Conservation (phyloP, 1,140 invertebrate genomes). For the Orius laevigatus region DNA sequence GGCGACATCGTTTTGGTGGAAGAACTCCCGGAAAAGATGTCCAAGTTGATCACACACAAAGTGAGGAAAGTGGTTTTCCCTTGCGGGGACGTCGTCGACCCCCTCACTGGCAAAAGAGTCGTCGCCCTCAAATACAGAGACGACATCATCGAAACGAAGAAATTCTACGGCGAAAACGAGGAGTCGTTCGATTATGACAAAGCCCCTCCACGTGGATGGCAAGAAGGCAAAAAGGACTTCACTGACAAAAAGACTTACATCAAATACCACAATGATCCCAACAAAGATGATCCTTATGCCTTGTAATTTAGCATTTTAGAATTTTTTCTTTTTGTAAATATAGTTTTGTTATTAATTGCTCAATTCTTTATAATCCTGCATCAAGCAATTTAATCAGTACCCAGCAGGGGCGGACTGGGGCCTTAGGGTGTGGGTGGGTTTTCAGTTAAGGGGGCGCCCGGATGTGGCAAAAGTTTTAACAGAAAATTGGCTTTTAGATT, state of each 20-base stretch:
- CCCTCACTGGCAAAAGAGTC: conserved; percentile 60
- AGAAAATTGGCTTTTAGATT: too few relatives aligned
- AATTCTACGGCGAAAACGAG: conserved; percentile 51
- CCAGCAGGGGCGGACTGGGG: too few relatives aligned
- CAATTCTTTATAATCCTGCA: too few relatives aligned
- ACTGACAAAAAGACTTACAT: conserved; percentile 53
- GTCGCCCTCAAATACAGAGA: conserved; percentile 33
- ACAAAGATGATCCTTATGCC: conserved; percentile 45
- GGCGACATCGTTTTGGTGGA: conserved; percentile 68
- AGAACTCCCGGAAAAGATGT: conserved; percentile 49
- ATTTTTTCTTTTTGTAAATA: too few relatives aligned
- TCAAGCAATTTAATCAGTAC: too few relatives aligned
- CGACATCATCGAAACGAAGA: conserved; percentile 44
- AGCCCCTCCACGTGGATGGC: conserved; percentile 57
- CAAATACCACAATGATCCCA: conserved; percentile 47
- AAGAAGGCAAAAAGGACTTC: conserved; percentile 66
- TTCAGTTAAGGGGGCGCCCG: too few relatives aligned
- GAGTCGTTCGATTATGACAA: conserved; percentile 56
- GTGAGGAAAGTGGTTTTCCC: conserved; percentile 64
- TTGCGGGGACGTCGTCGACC: conserved; percentile 65
- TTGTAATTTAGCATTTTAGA: conserved; percentile 25
- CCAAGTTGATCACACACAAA: conserved; percentile 58
- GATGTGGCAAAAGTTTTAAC: too few relatives aligned
- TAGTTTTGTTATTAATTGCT: too few relatives aligned
- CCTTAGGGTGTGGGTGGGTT: too few relatives aligned